Base-by-base conservation (phyloP, 2,113 vertebrate species). In the Proterorhinus semilunaris region DNA sequence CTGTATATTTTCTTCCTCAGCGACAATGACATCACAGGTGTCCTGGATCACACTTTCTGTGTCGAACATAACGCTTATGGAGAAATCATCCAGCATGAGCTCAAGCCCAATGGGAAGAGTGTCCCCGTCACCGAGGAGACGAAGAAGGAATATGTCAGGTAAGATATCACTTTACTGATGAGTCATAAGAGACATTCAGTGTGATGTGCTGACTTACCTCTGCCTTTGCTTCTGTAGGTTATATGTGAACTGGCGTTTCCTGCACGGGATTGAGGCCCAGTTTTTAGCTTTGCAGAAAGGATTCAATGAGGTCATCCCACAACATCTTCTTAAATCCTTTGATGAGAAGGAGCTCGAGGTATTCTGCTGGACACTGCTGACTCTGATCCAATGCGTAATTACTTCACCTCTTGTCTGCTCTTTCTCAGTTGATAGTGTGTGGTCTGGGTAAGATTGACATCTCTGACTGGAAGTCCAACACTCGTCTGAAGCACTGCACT, bases 331-430 rank as follows among this genome's bases (percentile, higher is more conserved):
- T 86, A 99, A 99, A 88, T 92, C 98, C 51, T 99, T 99, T 66
- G 98, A 99, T 72, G 98, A 99, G 88, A 99, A 99, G 80, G 98
- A 99, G 80, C 85, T 99, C 76, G 98, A 99, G 96, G 98, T 99
- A 86, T 83, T 36, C 4, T 36, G 27, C 27, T 36, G 27, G 27
- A 36, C 27, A 5, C 27, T 36, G 27, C 27, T 36, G 27, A 36
- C 27, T 36, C 27, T 36, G 4, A 36, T 36, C 27, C 27, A 36
- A 36, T 36, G 27, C 27, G 7, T n/a, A 44, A 42, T 13, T 3
- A 8, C 42, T 43, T 8, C 43, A 44, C 1, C 1, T 16, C 4
- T 63, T 11, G 5, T 17, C 16, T 46, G 10, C 52, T 4, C 58
- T 1, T 59, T 59, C 57, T 10, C 89, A 99, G 98, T 94, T 99